Conservation (phyloP, 1,140 invertebrate genomes). For the Microplitis demolitor region DNA sequence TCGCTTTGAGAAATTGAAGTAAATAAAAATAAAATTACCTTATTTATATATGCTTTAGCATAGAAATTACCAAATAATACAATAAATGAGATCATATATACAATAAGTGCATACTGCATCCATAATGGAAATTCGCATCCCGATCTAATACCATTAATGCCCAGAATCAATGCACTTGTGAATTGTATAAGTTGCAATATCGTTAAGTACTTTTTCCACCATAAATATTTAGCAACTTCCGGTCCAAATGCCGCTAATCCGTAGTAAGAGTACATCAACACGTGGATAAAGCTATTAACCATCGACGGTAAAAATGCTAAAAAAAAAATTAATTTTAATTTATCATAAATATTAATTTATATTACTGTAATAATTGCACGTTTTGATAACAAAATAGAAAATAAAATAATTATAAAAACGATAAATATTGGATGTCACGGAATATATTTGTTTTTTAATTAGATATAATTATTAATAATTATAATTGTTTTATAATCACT, state of each 20-base stretch:
- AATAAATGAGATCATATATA: constrained; percentile 91
- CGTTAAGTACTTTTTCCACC: constrained; percentile 96
- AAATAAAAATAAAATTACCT: constrained; percentile 60
- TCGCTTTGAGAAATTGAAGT: neutral
- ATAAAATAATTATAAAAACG: no score
- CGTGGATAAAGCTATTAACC: constrained; percentile 90
- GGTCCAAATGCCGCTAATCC: constrained; percentile 83
- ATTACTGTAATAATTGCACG: no score
- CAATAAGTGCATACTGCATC: constrained; percentile 91
- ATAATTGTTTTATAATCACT: constrained; percentile 53
- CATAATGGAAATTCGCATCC: constrained; percentile 89
- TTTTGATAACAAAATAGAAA: no score
- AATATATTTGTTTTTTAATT: neutral
- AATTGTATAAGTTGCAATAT: constrained; percentile 88
- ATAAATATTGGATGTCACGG: no score
- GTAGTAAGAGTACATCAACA: constrained; percentile 94
- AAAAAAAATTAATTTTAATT: constrained; percentile 1
- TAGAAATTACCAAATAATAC: constrained; percentile 93
- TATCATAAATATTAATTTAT: no score
- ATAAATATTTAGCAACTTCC: constrained; percentile 76
- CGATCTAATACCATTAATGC: constrained; percentile 79
- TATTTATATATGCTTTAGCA: constrained; percentile 77
- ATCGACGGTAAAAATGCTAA: constrained; percentile 84
- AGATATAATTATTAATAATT: neutral
- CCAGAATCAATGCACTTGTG: constrained; percentile 80